These are phyloP conservation scores for Scomber japonicus DNA, from an alignment of 2,113 vertebrate genomes.

Conservation along the genomic window DNA sequence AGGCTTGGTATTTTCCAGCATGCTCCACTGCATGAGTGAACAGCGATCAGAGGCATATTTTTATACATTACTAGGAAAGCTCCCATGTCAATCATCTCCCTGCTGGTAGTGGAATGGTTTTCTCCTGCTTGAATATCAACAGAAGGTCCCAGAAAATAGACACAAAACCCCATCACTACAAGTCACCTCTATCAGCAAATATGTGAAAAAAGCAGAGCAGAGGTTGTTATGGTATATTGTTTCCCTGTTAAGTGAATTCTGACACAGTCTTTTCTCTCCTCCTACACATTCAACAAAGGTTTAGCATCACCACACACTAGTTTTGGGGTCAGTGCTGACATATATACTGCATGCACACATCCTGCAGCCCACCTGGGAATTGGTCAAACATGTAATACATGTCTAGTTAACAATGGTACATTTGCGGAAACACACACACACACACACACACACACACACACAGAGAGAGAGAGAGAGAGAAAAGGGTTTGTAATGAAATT, in stretches of 20 bases:
- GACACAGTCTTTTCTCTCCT: background rate
- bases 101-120: constrained; percentile 70
- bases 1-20: constrained; percentile 74
- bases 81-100: constrained; percentile 85
- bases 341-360: constrained; percentile 59
- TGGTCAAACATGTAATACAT: constrained; percentile 51
- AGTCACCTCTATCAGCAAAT: constrained; percentile 52
- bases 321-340: constrained; percentile 44
- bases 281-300: constrained; percentile 1
- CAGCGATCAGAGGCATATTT: constrained; percentile 81
- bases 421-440: constrained; percentile 15
- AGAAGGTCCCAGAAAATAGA: constrained; percentile 56
- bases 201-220: background rate
- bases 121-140: constrained; percentile 41
- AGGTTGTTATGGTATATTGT: constrained; percentile 14
- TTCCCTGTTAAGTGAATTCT: constrained; percentile 46
- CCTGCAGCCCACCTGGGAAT: constrained; percentile 64
- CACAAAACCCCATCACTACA: constrained; percentile 53
- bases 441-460: constrained; percentile 24
- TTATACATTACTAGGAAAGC: constrained; percentile 72
- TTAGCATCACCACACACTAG: constrained; percentile 33
- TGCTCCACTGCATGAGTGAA: constrained; percentile 75
- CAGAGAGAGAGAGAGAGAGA: constrained; percentile 18
- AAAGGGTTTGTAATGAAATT: constrained; percentile 55
- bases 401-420: constrained; percentile 10